Base-by-base conservation (phyloP, 2,113 vertebrate species). In the Struthidea cinerea region DNA sequence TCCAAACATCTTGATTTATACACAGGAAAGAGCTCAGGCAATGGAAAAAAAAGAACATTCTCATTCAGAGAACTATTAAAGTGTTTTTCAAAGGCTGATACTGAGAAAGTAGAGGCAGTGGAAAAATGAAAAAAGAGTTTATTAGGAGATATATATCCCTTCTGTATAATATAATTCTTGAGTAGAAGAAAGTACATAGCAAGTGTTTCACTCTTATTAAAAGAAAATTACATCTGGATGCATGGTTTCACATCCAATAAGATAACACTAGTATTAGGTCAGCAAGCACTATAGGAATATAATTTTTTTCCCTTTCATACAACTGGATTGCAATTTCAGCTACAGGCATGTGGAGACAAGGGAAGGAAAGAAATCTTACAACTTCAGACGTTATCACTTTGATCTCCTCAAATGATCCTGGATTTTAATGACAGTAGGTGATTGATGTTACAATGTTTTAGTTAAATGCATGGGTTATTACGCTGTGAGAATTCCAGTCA, bases 61-160 rank as follows among this genome's bases (percentile, higher is more conserved):
- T 96, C 73, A 83, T 93, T 92, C 41, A 22, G 70, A 73, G 63
- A 90, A 81, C 80, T 81, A 73, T 90, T 92, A 88, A 84, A 88
- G 53, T 74, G 15, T 26, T 96, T 94, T 95, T 89, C 69, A 90
- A 88, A 87, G 73, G 39, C 82, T 90, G 68, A 86, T 94, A 69
- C 37, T 39, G 80, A 89, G 95, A 92, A 97, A 92, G 84, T 56
- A 91, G 96, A 87, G 55, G 88, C 83, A 96, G 61, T 41, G 64
- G 93, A 69, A 90, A 96, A 95, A 93, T 89, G 61, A 79, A 87
- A 84, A 81, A 93, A 87, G 50, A 85, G 67, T 96, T 96, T 96
- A 96, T 96, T 97, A 96, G 68, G n/a, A 71, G 75, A 93, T 90
- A 91, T 91, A 90, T 92, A 70, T 94, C 93, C 94, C 95, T 85